A percentile compares a stretch with the other conserved stretches of the same genome.
These are phyloP conservation scores for Gephyroberyx darwinii DNA, from an alignment of 2,797 vertebrate species.

Conservation along the genomic window DNA sequence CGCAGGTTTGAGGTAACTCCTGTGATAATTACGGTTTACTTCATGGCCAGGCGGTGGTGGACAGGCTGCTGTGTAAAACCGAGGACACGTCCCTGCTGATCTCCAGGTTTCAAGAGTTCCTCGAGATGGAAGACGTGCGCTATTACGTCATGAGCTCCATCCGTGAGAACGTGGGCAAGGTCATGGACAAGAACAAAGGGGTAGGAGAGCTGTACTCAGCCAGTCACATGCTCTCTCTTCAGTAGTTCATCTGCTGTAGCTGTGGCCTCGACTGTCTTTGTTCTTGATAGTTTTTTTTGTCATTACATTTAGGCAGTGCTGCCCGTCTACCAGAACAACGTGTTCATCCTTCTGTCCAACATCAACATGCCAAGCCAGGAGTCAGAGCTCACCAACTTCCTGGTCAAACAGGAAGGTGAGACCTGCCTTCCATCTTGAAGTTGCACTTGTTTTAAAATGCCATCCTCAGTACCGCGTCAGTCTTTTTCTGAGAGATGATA, in stretches of 20 bases:
- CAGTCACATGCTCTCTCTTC: too few species aligned
- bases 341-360: constrained; percentile 86
- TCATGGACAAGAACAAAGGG: constrained; percentile 85
- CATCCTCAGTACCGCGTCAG: not conserved
- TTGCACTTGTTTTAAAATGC: not conserved
- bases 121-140: constrained; percentile 89
- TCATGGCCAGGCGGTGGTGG: constrained; percentile 81
- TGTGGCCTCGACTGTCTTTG: too few species aligned
- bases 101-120: constrained; percentile 89
- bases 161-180: constrained; percentile 65
- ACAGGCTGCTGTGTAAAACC: constrained; percentile 78
- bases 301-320: constrained; percentile 69
- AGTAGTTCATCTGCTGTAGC: not conserved
- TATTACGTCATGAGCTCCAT: constrained; percentile 88
- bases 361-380: constrained; percentile 86
- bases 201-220: constrained; percentile 62
- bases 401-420: constrained; percentile 87
- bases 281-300: not conserved
- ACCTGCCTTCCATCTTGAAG: not conserved
- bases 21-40: constrained; percentile 21
- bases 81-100: constrained; percentile 86
- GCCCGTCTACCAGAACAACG: constrained; percentile 87
- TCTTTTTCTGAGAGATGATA: not conserved
- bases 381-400: constrained; percentile 79
- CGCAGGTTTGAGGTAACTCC: not conserved